Percentiles rank a stretch among this genome's conserved stretches.
These are phyloP conservation scores for Tipula confusa DNA, from an alignment of 2,888 invertebrate species.

Conservation along the genomic window DNA sequence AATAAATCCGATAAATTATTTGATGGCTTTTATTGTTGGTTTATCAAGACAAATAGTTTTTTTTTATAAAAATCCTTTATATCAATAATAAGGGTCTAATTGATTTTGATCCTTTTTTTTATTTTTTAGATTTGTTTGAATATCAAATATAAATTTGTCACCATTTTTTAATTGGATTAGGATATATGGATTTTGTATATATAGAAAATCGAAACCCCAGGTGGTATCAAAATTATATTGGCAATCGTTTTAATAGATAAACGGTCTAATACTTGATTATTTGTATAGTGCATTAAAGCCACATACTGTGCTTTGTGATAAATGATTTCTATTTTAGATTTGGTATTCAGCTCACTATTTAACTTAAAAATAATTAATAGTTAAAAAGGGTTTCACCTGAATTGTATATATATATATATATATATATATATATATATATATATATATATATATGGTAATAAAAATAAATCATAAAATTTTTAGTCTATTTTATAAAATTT, in stretches of 20 bases:
- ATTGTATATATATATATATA: too few species aligned
- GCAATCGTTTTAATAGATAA: neutral
- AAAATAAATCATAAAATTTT: slow-evolving; percentile 12
- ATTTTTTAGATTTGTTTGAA: neutral
- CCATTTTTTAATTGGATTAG: slow-evolving; percentile 3
- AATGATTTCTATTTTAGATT: neutral
- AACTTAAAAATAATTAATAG: neutral
- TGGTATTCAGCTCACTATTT: neutral
- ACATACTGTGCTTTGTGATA: neutral
- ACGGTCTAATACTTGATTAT: neutral
- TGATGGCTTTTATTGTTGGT: neutral
- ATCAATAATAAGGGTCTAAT: slow-evolving; percentile 1
- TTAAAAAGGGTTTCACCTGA: slow-evolving; percentile 17
- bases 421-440: too few species aligned
- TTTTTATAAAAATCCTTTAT: neutral
- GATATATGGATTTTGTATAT: neutral
- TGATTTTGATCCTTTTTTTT: neutral
- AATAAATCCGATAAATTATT: slow-evolving; percentile 14
- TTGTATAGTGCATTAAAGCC: neutral
- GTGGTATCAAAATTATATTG: slow-evolving; percentile 25
- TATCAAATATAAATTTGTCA: neutral
- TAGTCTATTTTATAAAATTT: neutral
- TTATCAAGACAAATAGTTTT: neutral
- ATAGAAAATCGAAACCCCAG: slow-evolving; percentile 12
- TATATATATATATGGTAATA: too few species aligned